Evolutionary conservation across 2,797 vertebrate genomes (phyloP).

Genomic region (Natrix natrix): DNA sequence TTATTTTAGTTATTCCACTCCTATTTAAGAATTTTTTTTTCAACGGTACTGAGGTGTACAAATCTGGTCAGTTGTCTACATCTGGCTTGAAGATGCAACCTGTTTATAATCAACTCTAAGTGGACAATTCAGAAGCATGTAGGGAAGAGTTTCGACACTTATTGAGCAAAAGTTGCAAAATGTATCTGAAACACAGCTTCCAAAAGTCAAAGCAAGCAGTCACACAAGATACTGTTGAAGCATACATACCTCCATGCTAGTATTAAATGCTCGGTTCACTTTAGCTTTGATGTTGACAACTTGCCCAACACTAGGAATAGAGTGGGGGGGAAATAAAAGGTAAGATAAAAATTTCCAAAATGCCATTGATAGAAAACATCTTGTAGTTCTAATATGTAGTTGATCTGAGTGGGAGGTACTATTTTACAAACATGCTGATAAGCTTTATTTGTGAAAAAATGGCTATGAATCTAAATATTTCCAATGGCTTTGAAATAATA

Average conservation of each 20-base stretch:
- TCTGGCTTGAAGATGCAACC: background rate
- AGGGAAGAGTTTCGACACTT: background rate
- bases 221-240: rapidly evolving
- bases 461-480: background rate
- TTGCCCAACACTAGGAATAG: slow-evolving; percentile 82
- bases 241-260: slow-evolving; percentile 93
- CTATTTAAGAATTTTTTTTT: background rate
- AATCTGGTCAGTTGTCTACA: background rate
- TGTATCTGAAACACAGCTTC: background rate
- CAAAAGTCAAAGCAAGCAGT: background rate
- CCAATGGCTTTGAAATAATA: background rate
- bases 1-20: background rate
- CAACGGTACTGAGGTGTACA: background rate
- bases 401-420: background rate
- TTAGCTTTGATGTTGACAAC: slow-evolving; percentile 95
- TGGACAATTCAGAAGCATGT: background rate
- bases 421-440: background rate
- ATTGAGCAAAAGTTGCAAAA: background rate
- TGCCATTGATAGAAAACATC: rapidly evolving
- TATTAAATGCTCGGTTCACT: slow-evolving; percentile 96
- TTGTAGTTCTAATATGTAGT: background rate
- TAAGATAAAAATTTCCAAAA: rapidly evolving
- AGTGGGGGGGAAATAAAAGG: slow-evolving; percentile 33
- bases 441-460: background rate
- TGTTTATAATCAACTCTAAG: background rate